Percentiles rank a stretch among this genome's conserved stretches.
These are phyloP conservation scores for Drosophila sturtevanti DNA, from an alignment of 1,140 invertebrate species.

Conservation along the genomic window DNA sequence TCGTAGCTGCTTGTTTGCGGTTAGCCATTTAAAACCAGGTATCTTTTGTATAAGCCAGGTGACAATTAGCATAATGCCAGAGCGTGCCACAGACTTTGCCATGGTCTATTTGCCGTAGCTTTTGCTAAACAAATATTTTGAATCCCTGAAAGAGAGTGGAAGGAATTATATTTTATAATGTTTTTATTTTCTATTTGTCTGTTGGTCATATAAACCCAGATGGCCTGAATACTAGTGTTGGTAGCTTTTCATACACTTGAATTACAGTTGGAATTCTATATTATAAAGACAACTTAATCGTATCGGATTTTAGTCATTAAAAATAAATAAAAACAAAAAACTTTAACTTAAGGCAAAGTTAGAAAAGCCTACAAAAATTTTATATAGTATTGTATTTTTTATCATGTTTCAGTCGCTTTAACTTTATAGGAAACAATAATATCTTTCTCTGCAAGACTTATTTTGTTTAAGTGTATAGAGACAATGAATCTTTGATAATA, in stretches of 20 bases:
- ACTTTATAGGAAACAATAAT: too few relatives aligned
- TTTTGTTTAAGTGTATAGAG: neutral
- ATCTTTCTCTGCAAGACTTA: too few relatives aligned
- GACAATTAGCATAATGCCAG: neutral
- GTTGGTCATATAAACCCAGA: neutral
- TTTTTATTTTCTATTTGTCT: neutral
- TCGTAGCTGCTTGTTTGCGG: neutral
- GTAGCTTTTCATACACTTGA: neutral
- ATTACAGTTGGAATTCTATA: neutral
- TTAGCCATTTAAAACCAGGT: neutral
- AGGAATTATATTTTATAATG: constrained; percentile 1
- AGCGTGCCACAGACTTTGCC: neutral
- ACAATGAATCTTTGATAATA: neutral
- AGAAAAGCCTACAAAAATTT: too few relatives aligned
- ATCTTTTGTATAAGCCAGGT: neutral
- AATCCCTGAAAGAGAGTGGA: constrained; percentile 1
- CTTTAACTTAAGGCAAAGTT: too few relatives aligned
- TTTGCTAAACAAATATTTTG: neutral
- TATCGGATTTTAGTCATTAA: too few relatives aligned
- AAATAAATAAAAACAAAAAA: too few relatives aligned
- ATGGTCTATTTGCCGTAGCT: neutral
- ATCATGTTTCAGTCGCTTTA: too few relatives aligned
- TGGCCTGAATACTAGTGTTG: neutral
- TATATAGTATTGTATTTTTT: too few relatives aligned
- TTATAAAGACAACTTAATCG: neutral